These are phyloP conservation scores for Elaeidobius kamerunicus DNA, from an alignment of 2,888 invertebrate species.

Conservation along the genomic window DNA sequence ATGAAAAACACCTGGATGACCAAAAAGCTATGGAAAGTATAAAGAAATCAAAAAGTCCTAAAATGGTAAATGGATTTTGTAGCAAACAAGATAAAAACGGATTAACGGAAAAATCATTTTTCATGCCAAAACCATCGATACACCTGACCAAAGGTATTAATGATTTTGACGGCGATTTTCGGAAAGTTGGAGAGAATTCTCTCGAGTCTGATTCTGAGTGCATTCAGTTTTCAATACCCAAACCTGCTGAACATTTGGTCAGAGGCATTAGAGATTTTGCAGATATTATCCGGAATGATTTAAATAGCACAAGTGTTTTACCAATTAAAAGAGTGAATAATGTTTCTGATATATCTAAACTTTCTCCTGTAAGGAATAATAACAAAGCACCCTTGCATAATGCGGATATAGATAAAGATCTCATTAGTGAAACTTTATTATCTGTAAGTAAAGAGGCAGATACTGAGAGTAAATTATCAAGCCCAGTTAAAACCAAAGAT, in stretches of 20 bases:
- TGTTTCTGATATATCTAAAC: too few species aligned
- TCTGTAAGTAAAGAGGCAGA: slow-evolving; percentile 21
- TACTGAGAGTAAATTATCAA: slow-evolving; percentile 17
- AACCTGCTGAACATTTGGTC: too few species aligned
- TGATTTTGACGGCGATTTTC: slow-evolving; percentile 32
- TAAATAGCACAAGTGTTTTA: too few species aligned
- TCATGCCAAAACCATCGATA: slow-evolving; percentile 2
- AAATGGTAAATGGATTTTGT: neutral
- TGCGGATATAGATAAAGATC: too few species aligned
- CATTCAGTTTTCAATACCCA: too few species aligned
- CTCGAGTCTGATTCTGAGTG: too few species aligned
- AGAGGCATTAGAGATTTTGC: too few species aligned
- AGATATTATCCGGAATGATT: too few species aligned
- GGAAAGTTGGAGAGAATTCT: slow-evolving; percentile 1
- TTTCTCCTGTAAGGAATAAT: too few species aligned
- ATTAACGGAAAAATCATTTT: neutral
- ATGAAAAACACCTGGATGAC: neutral
- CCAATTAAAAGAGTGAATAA: too few species aligned
- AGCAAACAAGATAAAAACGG: neutral
- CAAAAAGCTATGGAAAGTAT: neutral
- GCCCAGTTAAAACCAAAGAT: neutral
- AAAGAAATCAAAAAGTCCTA: neutral
- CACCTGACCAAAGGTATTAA: slow-evolving; percentile 17
- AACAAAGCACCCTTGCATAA: too few species aligned
- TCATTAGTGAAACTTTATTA: too few species aligned